These are phyloP conservation scores for Ovis canadensis DNA, from an alignment of 2,113 vertebrate genomes.

Conservation along the genomic window DNA sequence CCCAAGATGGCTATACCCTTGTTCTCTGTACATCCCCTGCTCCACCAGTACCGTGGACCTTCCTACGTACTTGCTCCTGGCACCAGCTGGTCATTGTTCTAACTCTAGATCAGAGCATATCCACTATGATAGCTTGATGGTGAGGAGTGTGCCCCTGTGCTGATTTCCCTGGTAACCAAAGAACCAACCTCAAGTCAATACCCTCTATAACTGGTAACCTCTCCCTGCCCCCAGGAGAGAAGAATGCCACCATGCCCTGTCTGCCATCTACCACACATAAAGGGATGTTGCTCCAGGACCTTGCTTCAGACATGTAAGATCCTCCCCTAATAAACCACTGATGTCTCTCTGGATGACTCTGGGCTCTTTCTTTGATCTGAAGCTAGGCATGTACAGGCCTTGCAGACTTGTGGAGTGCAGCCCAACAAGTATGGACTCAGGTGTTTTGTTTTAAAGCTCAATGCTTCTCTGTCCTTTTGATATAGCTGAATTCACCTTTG, in stretches of 20 bases:
- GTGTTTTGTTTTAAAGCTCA: background rate
- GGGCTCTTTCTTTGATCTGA: background rate
- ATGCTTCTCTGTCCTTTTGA: background rate
- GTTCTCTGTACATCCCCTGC: background rate
- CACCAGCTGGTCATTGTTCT: background rate
- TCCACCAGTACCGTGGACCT: background rate
- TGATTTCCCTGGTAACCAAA: background rate
- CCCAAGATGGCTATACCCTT: background rate
- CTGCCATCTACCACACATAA: background rate
- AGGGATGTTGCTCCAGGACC: background rate
- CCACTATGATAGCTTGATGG: background rate
- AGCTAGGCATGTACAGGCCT: background rate
- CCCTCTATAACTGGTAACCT: background rate
- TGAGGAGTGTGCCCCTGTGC: background rate
- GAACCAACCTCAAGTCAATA: background rate
- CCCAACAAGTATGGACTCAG: background rate
- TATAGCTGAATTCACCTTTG: background rate
- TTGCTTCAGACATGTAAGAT: background rate
- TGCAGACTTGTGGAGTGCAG: background rate
- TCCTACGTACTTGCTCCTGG: background rate
- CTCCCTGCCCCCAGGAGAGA: background rate
- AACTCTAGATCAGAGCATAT: background rate
- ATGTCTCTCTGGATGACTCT: background rate
- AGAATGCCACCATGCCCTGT: background rate
- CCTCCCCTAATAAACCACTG: background rate